Base-by-base conservation (phyloP, 53 echinoderm and acorn worm species). In the Echinometra lucunter region DNA sequence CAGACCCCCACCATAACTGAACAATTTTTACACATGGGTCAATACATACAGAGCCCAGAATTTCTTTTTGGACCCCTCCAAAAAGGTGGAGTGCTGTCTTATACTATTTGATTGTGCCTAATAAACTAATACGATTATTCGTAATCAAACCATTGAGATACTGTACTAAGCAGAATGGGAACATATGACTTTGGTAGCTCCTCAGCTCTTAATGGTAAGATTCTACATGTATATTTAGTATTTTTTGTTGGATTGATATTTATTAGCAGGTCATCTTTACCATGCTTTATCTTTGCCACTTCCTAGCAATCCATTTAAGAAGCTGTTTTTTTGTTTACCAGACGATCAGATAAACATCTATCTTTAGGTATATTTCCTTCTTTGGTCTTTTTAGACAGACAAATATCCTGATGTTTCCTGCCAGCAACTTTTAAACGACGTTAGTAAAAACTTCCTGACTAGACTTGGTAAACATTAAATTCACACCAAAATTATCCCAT, bases 401-500 rank as follows among this genome's bases (percentile, higher is more conserved):
- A 78, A 72, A 72, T 6, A 63, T 63, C 25, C 25, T 69, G 69
- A 78, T 18, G 35, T 78, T 78, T 38, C 78, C 42, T 78, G 38
- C 42, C 6, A 78, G 78, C 78, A 69, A 32, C 69, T 63, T 63
- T 63, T 25, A 63, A 63, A 23, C 32, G 7, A 78, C 42, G 40
- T 42, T 42, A 3, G 42, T 42, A 4, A 78, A 78, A 19, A 40
- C 78, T 78, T 78, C 78, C 78, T 78, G 78, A 21, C 42, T 78
- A 78, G 78, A 78, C 78, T 78, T 13, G 6, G 30, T 49, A 47
- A 85, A 85, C 85, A 85, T 47, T 45, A 47, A 85, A n/a, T 85
- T 81, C 38, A 81, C 81, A 81, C 44, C 44, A 81, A 42, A 19
- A 49, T 85, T 28, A 85, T 85, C 85, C n/a, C 7, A 9, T 11